phyloP scores from a whole-genome alignment of 1,140 invertebrate genomes.

The Colletes latitarsis region DNA sequence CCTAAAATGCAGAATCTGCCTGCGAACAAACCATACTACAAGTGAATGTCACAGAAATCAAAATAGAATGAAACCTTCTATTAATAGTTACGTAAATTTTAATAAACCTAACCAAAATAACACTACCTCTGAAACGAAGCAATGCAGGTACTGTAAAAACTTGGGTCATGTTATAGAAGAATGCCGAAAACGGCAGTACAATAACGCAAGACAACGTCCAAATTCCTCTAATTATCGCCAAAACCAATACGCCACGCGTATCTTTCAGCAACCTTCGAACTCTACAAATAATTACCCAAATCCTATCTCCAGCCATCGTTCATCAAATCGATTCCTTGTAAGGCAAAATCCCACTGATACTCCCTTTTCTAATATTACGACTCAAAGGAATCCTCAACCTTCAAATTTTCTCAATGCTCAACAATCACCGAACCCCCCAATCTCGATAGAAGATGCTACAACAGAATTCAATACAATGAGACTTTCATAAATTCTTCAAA shows the following conservation, averaged over 20 bases:
- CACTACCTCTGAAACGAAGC: no score
- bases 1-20: no score
- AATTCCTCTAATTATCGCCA: neutral
- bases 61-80: no score
- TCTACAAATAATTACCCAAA: neutral
- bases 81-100: no score
- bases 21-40: no score
- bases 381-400: neutral
- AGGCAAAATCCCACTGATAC: neutral
- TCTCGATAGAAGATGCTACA: neutral
- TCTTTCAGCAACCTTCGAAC: neutral
- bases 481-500: neutral
- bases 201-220: no score
- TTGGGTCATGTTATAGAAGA: no score
- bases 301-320: neutral
- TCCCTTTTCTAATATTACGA: neutral
- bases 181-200: no score
- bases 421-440: neutral
- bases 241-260: neutral
- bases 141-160: no score
- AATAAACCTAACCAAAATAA: no score
- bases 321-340: neutral
- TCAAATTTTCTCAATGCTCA: conserved; percentile 12
- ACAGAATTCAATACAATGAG: neutral
- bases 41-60: no score